These are phyloP conservation scores for Ephydatia muelleri DNA, from an alignment of 37 sponge, comb jelly and placozoan genomes.

Conservation along the genomic window DNA sequence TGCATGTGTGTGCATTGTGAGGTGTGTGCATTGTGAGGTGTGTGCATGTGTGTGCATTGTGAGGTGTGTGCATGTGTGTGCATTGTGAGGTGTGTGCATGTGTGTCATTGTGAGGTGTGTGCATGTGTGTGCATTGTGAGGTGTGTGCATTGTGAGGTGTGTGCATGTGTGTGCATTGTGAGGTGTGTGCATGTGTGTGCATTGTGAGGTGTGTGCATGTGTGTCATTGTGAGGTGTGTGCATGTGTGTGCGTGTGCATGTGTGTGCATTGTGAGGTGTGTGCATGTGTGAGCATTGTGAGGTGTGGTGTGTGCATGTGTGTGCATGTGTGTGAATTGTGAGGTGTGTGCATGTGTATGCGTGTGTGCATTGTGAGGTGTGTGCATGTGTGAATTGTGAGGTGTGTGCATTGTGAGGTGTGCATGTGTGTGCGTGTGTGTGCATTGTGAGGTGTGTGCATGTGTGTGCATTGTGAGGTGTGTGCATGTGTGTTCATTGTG, in stretches of 20 bases:
- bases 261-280: too few species aligned
- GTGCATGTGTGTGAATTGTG: not conserved
- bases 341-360: too few species aligned
- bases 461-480: not conserved
- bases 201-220: too few species aligned
- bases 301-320: too few species aligned
- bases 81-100: not conserved
- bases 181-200: too few species aligned
- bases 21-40: not conserved
- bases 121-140: not conserved
- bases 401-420: too few species aligned
- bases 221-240: not conserved
- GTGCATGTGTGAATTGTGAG: too few species aligned
- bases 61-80: not conserved
- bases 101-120: not conserved
- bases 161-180: not conserved
- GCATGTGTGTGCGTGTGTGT: too few species aligned
- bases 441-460: too few species aligned
- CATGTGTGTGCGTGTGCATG: too few species aligned
- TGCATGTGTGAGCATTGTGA: too few species aligned
- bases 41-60: not conserved
- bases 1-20: not conserved
- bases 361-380: too few species aligned
- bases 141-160: not conserved
- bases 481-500: not conserved